Conservation (phyloP, 2,113 vertebrate genomes). For the Pelecanoides urinatrix region DNA sequence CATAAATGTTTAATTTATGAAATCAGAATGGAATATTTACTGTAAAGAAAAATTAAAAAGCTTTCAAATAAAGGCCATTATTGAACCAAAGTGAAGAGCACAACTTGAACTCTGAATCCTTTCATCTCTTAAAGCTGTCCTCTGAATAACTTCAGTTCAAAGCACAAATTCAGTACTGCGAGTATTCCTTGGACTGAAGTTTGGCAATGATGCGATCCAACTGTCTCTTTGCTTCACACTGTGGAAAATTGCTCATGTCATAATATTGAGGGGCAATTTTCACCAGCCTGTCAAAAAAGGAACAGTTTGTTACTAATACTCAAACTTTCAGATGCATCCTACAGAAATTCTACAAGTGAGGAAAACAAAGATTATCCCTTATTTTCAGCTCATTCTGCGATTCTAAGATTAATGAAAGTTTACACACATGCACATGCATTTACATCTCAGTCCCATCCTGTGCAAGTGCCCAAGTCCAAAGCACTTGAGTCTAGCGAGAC, state of each 20-base stretch:
- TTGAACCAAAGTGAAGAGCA: conserved; percentile 83
- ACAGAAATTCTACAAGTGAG: not conserved
- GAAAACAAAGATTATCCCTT: not conserved
- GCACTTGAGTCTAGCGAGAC: fast-evolving
- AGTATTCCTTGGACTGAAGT: conserved; percentile 95
- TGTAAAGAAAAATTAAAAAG: conserved; percentile 91
- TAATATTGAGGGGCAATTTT: conserved; percentile 97
- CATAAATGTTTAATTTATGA: conserved; percentile 88
- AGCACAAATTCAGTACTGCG: conserved; percentile 86
- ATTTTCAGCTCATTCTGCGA: not conserved
- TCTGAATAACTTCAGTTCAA: conserved; percentile 78
- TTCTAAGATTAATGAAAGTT: not conserved
- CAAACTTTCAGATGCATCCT: not conserved
- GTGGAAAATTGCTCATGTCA: conserved; percentile 97
- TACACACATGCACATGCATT: not conserved
- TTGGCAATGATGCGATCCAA: conserved; percentile 96
- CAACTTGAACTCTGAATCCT: conserved; percentile 80
- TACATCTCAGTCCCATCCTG: not conserved
- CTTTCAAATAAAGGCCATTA: conserved; percentile 87
- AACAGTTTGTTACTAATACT: conserved; percentile 50
- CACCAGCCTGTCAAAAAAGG: conserved; percentile 86
- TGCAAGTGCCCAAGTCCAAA: not conserved
- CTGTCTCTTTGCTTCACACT: conserved; percentile 97
- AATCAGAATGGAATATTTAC: conserved; percentile 87
- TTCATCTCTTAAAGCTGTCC: conserved; percentile 79